Percentiles rank a stretch among this genome's conserved stretches.
These are phyloP conservation scores for Ivindomyrus marchei DNA, from an alignment of 2,113 vertebrate species.

Conservation along the genomic window DNA sequence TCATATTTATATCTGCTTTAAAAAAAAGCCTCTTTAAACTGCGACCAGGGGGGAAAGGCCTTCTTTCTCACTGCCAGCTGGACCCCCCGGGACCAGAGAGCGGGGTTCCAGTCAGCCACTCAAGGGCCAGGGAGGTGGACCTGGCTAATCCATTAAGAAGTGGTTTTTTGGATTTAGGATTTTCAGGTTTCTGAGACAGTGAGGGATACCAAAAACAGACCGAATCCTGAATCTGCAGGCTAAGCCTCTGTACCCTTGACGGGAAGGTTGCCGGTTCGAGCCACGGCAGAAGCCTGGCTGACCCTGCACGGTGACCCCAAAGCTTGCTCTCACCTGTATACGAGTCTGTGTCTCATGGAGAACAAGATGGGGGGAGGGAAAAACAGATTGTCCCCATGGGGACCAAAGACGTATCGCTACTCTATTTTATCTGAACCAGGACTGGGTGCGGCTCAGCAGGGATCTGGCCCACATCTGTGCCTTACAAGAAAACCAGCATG, in stretches of 20 bases:
- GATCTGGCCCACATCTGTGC: neutral
- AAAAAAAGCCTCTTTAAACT: neutral
- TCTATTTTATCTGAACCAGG: neutral
- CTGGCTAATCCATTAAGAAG: neutral
- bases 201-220: too few species aligned
- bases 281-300: too few species aligned
- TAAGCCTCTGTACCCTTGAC: too few species aligned
- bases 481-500: neutral
- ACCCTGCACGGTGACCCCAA: neutral
- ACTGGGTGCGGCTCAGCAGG: neutral
- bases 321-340: neutral
- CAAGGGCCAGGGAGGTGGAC: neutral
- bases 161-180: too few species aligned
- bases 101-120: neutral
- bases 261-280: too few species aligned
- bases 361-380: neutral
- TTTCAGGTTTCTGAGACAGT: too few species aligned
- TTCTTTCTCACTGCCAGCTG: neutral
- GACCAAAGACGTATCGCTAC: neutral
- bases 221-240: too few species aligned
- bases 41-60: neutral
- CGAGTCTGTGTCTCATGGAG: neutral
- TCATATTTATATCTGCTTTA: neutral
- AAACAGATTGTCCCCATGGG: neutral
- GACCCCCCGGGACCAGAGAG: neutral